A percentile compares a stretch with the other conserved stretches of the same genome.
Conservation (phyloP, 2,888 invertebrate genomes). For the Operophtera brumata region DNA sequence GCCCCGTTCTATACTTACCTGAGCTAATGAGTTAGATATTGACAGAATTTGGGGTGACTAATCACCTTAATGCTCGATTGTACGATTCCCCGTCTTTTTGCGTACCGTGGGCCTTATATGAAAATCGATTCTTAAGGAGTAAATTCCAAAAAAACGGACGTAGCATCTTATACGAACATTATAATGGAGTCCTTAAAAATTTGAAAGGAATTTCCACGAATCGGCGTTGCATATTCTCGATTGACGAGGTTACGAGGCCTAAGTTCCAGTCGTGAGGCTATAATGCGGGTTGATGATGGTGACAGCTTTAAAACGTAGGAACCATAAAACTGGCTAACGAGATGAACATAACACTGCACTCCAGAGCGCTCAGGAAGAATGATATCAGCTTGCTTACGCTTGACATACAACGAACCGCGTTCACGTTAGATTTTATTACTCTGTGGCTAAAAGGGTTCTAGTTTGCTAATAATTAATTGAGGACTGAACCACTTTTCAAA, state of each 20-base stretch:
- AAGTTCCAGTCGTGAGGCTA: neutral
- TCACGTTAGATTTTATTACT: neutral
- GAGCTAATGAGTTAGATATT: too few relatives aligned
- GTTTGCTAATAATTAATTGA: slow-evolving; percentile 69
- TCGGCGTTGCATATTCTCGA: too few relatives aligned
- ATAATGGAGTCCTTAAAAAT: too few relatives aligned
- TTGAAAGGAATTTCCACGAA: too few relatives aligned
- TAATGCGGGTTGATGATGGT: neutral
- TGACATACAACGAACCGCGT: neutral
- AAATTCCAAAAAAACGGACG: too few relatives aligned
- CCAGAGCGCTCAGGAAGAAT: neutral
- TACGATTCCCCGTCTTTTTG: too few relatives aligned
- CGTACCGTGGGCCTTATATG: too few relatives aligned
- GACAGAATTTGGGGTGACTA: too few relatives aligned
- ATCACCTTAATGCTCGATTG: too few relatives aligned
- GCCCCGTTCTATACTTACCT: too few relatives aligned
- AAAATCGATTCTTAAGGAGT: too few relatives aligned
- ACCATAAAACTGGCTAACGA: neutral
- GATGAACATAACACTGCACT: neutral
- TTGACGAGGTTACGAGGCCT: neutral
- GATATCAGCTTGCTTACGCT: neutral
- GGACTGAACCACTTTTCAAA: slow-evolving; percentile 55
- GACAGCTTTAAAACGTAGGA: neutral
- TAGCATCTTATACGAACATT: too few relatives aligned
- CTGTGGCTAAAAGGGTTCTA: slow-evolving; percentile 56